A percentile compares a stretch with the other conserved stretches of the same genome.
Conservation (phyloP, 2,113 vertebrate genomes). For the Dolichotis patagonum region DNA sequence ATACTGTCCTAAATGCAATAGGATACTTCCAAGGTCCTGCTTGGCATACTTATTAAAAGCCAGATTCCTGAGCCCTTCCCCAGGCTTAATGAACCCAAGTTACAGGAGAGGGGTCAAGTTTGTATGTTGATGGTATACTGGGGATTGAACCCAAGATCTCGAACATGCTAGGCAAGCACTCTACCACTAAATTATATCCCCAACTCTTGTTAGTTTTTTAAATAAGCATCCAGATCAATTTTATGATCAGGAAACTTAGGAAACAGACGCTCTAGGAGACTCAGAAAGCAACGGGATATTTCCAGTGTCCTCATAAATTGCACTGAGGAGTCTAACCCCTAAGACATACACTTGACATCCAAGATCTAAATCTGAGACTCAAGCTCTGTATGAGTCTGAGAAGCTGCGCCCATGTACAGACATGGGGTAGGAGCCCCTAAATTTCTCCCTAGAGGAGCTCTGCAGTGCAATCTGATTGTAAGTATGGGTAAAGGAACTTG, state of each 20-base stretch:
- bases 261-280: not conserved
- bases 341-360: accelerated
- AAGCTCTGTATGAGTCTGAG: not conserved
- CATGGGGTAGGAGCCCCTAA: not conserved
- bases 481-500: not conserved
- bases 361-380: not conserved
- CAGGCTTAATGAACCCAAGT: not conserved
- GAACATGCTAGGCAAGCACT: not conserved
- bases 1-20: not conserved
- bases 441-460: not conserved
- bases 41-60: not conserved
- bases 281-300: not conserved
- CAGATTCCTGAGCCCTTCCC: not conserved
- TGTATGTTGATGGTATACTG: not conserved
- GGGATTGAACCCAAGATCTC: not conserved
- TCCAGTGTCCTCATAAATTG: not conserved
- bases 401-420: not conserved
- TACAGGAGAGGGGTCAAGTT: not conserved
- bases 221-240: not conserved
- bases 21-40: not conserved
- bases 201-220: not conserved
- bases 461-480: not conserved
- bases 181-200: not conserved
- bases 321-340: not conserved
- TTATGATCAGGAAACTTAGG: not conserved